Evolutionary conservation across 2,113 vertebrate species (phyloP).

Genomic region (Corythornis cristatus): DNA sequence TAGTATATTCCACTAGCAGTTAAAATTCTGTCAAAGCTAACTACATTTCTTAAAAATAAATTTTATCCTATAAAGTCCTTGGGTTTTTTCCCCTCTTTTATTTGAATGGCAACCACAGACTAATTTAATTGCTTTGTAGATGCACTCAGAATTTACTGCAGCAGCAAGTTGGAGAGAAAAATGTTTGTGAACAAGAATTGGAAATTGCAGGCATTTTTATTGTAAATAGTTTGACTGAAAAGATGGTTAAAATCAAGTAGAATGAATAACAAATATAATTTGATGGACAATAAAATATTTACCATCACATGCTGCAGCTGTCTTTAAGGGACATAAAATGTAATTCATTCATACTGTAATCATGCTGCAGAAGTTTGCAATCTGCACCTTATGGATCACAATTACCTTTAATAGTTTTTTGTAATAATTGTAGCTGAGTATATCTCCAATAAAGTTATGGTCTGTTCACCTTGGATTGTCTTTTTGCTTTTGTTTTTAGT

Average conservation of each 20-base stretch:
- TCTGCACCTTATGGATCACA: constrained; percentile 93
- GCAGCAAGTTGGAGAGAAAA: constrained; percentile 70
- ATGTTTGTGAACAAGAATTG: constrained; percentile 66
- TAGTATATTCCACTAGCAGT: constrained; percentile 68
- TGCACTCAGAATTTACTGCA: constrained; percentile 72
- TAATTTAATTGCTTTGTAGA: constrained; percentile 66
- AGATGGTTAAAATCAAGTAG: constrained; percentile 78
- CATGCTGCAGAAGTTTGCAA: constrained; percentile 86
- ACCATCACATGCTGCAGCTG: constrained; percentile 82
- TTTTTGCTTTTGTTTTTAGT: background rate
- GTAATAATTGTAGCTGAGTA: constrained; percentile 92
- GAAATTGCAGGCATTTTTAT: constrained; percentile 77
- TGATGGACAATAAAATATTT: constrained; percentile 77
- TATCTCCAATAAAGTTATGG: constrained; percentile 97
- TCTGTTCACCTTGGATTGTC: constrained; percentile 79
- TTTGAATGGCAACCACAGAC: constrained; percentile 72
- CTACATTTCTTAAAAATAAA: constrained; percentile 43
- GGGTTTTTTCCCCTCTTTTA: constrained; percentile 32
- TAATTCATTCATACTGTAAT: constrained; percentile 86
- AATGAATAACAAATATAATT: constrained; percentile 69
- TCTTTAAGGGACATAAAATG: constrained; percentile 82
- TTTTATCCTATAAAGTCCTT: constrained; percentile 40
- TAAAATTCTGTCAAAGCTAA: constrained; percentile 59
- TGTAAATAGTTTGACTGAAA: constrained; percentile 78
- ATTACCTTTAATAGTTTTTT: constrained; percentile 83